A percentile compares a stretch with the other conserved stretches of the same genome.
Conservation (phyloP, 2,888 invertebrate genomes). For the Aporophyla nigra region DNA sequence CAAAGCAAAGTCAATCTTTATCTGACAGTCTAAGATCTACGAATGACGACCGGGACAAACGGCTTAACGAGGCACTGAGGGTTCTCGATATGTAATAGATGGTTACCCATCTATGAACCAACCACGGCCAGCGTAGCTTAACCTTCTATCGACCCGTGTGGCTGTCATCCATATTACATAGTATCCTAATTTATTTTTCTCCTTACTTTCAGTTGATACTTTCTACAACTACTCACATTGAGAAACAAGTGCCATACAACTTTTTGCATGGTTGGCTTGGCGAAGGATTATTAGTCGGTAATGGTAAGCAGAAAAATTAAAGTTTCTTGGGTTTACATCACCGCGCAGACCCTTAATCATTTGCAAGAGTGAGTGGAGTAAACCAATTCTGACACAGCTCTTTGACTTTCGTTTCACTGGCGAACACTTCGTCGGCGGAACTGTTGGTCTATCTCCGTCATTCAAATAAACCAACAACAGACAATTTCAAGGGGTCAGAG, state of each 20-base stretch:
- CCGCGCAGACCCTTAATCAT: background rate
- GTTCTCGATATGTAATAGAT: too few relatives aligned
- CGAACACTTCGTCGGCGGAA: background rate
- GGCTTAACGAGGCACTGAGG: too few relatives aligned
- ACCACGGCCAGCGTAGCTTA: too few relatives aligned
- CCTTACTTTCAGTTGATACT: conserved; percentile 19
- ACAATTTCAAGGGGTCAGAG: too few relatives aligned
- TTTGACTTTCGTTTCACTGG: background rate
- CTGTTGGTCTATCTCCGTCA: too few relatives aligned
- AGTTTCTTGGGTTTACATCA: background rate
- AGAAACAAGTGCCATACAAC: conserved; percentile 2
- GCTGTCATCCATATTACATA: too few relatives aligned
- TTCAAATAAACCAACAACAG: too few relatives aligned
- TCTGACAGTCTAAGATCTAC: too few relatives aligned
- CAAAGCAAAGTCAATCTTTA: too few relatives aligned
- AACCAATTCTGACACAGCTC: background rate
- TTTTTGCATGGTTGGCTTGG: conserved; percentile 16
- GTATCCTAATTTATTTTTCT: background rate
- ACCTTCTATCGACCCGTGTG: too few relatives aligned
- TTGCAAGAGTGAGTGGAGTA: background rate
- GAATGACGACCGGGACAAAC: too few relatives aligned
- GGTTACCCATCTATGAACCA: too few relatives aligned
- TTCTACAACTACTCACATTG: background rate
- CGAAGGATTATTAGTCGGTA: conserved; percentile 16
- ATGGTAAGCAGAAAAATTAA: conserved; percentile 1